Base-by-base conservation (phyloP, 2,888 invertebrate species). In the Alcis repandata region DNA sequence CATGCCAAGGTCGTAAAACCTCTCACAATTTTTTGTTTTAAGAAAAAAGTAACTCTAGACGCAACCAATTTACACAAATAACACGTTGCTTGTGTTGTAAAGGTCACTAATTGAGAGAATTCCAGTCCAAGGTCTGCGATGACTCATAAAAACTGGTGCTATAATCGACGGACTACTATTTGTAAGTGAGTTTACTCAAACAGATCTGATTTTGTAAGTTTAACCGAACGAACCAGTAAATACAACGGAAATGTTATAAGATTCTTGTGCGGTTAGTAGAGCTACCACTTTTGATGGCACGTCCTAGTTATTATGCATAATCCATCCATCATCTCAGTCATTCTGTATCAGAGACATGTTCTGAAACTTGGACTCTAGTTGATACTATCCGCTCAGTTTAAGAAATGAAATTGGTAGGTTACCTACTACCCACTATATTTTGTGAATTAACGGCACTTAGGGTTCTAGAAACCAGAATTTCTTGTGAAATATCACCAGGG, bases 401-500 rank as follows among this genome's bases (percentile, higher is more conserved):
- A 27, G 3, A 4, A 27, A 27, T 7, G 2, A 36, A 36, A 36
- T 36, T 11, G 36, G 36, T 36, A 36, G 36, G 3, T 6, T 4
- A 27, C 27, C 27, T 27, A 27, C 6, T 36, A 36, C 36, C 11
- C 9, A 8, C 1, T 1, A 11, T 11, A 11, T 11, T 45, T 9
- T 45, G 19, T 3, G 45, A 19, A 20, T 45, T 20, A 43, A 1
- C 19, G 19, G 19, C 36, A n/a, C 62, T 27, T 67, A 59, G 52
- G 65, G 63, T 71, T 71, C 61, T 48, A 64, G 27, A 68, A 76
- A 78, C 76, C 71, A 76, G 73, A 73, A 76, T 79, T 79, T 79
- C 79, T 77, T 78, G 77, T 77, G 75, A 83, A 84, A 81, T 79
- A 78, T 78, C 77, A 77, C 68, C 70, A 69, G 33, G 43, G 19